These are phyloP conservation scores for Epirrita christyi DNA, from an alignment of 2,888 invertebrate species.

Conservation along the genomic window DNA sequence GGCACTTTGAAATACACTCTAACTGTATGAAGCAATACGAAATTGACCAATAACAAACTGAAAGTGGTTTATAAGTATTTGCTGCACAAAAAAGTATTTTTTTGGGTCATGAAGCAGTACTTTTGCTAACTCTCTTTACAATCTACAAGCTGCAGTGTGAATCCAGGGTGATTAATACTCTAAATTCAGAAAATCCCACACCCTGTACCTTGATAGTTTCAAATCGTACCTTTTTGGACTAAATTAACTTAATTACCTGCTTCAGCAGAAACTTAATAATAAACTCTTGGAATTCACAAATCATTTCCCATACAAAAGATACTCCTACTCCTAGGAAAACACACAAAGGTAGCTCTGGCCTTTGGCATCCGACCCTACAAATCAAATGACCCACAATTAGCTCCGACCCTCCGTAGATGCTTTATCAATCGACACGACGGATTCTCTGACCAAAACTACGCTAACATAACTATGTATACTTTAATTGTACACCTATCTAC, in stretches of 20 bases:
- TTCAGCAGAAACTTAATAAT: too few relatives aligned
- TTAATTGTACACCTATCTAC: too few relatives aligned
- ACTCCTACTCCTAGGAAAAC: neutral
- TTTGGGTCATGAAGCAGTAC: too few relatives aligned
- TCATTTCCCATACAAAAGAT: neutral
- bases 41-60: neutral
- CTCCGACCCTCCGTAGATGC: slow-evolving; percentile 39
- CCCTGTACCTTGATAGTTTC: too few relatives aligned
- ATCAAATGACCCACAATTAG: slow-evolving; percentile 63
- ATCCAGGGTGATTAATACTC: too few relatives aligned
- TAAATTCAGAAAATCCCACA: too few relatives aligned
- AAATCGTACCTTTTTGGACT: too few relatives aligned
- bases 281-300: neutral
- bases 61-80: neutral
- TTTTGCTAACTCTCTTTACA: too few relatives aligned
- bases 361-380: slow-evolving; percentile 54
- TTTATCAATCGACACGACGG: slow-evolving; percentile 22
- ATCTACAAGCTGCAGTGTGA: too few relatives aligned
- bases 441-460: slow-evolving; percentile 4
- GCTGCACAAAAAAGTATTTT: too few relatives aligned
- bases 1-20: neutral
- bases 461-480: too few relatives aligned
- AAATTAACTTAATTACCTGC: too few relatives aligned
- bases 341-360: slow-evolving; percentile 44
- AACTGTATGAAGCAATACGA: neutral